Evolutionary conservation across 1,140 invertebrate genomes (phyloP).

Genomic region (Acromyrmex echinatior): DNA sequence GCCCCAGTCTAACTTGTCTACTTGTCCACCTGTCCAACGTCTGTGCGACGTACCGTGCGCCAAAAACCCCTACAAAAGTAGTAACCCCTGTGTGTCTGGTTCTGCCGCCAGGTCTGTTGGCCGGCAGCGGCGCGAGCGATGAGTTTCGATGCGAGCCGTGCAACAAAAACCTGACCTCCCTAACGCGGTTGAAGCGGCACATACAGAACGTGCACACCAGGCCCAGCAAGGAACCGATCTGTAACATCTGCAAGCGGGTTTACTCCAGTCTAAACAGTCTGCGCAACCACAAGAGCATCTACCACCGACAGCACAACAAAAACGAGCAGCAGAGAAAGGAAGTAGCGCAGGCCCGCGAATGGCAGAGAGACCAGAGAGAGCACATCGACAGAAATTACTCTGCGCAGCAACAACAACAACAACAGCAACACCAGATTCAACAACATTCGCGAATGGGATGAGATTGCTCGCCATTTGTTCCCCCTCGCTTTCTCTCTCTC

Average conservation of each 20-base stretch:
- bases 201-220: constrained; percentile 95
- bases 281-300: constrained; percentile 96
- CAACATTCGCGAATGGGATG: constrained; percentile 70
- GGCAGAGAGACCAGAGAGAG: constrained; percentile 78
- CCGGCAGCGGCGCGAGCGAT: constrained; percentile 88
- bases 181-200: constrained; percentile 94
- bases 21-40: constrained; percentile 43
- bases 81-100: constrained; percentile 86
- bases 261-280: constrained; percentile 95
- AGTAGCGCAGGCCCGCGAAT: constrained; percentile 78
- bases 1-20: constrained; percentile 46
- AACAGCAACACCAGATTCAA: constrained; percentile 59
- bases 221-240: constrained; percentile 94
- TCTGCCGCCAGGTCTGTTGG: constrained; percentile 87
- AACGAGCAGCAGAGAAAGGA: constrained; percentile 84
- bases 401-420: constrained; percentile 72
- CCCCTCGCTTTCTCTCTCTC: constrained; percentile 48
- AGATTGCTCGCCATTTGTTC: constrained; percentile 18
- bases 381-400: constrained; percentile 73
- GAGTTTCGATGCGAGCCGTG: constrained; percentile 95
- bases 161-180: constrained; percentile 94
- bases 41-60: constrained; percentile 62
- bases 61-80: constrained; percentile 79
- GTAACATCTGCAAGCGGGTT: constrained; percentile 95
- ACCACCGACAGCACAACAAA: constrained; percentile 89